phyloP scores from a whole-genome alignment of 2,888 invertebrate genomes.

The Sipha maydis region DNA sequence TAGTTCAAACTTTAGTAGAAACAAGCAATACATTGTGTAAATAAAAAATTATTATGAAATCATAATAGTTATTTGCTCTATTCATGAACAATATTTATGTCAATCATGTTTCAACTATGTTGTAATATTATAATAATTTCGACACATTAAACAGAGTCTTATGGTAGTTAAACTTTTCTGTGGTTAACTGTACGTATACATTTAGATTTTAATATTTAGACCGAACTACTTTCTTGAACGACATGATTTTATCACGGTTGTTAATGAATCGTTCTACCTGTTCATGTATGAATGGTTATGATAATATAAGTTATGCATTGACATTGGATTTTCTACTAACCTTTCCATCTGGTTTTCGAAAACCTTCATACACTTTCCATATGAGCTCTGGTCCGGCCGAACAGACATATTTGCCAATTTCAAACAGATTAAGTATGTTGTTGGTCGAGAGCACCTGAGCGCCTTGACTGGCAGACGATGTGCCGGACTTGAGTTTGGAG shows the following conservation, averaged over 20 bases:
- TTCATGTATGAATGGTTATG: no score
- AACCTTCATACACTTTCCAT: conserved; percentile 92
- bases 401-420: conserved; percentile 82
- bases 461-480: conserved; percentile 66
- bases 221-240: no score
- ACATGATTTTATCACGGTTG: no score
- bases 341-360: conserved; percentile 87
- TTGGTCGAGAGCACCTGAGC: conserved; percentile 74
- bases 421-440: conserved; percentile 88
- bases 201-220: no score
- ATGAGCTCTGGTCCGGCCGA: conserved; percentile 89
- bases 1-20: not conserved
- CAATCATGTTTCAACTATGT: not conserved
- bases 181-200: no score
- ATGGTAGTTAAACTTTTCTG: no score
- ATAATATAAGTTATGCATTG: not conserved
- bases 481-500: conserved; percentile 77
- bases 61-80: not conserved
- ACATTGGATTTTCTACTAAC: conserved; percentile 70
- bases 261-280: no score
- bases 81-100: not conserved
- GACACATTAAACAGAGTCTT: no score
- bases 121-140: no score
- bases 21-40: not conserved
- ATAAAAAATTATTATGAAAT: not conserved